These are phyloP conservation scores for Stichodactyla mertensii DNA, from an alignment of 64 coral and sea anemone species.

Conservation along the genomic window DNA sequence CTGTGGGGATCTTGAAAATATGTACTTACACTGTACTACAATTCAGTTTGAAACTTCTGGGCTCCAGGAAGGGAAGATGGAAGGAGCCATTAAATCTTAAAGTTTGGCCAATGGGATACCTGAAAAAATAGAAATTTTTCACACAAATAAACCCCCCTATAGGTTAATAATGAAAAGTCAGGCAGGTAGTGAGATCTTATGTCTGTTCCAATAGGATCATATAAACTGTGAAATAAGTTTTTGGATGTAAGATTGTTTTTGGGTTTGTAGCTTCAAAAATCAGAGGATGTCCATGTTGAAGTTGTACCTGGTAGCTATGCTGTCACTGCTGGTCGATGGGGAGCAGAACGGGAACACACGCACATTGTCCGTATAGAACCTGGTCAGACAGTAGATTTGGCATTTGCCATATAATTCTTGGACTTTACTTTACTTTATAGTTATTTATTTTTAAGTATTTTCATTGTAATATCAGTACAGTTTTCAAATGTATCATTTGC, in stretches of 20 bases:
- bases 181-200: too few relatives aligned
- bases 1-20: too few relatives aligned
- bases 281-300: constrained; percentile 95
- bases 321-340: constrained; percentile 88
- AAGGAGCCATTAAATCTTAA: too few relatives aligned
- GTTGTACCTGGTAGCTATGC: constrained; percentile 95
- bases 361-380: constrained; percentile 93
- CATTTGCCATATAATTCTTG: constrained; percentile 68
- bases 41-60: too few relatives aligned
- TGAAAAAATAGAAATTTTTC: too few relatives aligned
- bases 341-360: constrained; percentile 76
- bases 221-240: neutral
- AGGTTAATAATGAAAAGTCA: too few relatives aligned
- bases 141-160: too few relatives aligned
- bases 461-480: neutral
- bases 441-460: neutral
- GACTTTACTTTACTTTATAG: neutral
- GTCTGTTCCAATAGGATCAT: neutral
- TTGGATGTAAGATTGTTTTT: neutral
- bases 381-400: constrained; percentile 90
- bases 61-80: too few relatives aligned
- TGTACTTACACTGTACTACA: too few relatives aligned
- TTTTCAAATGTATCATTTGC: too few relatives aligned
- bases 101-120: too few relatives aligned
- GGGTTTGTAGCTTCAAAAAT: constrained; percentile 67